Evolutionary conservation across 2,888 invertebrate genomes (phyloP), one percentile per base, ranked within the genome.

Genomic region (Pristionchus japonicus): DNA sequence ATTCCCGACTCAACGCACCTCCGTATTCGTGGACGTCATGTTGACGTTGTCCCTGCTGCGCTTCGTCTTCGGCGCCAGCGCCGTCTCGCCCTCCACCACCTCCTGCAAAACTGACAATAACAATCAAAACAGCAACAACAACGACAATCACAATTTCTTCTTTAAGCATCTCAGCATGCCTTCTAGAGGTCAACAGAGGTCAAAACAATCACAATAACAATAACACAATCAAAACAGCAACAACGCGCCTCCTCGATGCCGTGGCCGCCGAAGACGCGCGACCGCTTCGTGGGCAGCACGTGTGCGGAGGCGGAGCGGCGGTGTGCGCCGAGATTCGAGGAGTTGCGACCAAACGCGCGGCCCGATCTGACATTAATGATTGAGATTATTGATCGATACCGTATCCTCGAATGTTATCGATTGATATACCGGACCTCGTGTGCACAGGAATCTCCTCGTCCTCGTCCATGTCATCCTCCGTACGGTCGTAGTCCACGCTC

Each of bases 401-500:
- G 57, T 23, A 70, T 70, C 43, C 23, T 64, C n/a, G 11, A 57
- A n/a, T n/a, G 57, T n/a, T 57, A 52, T 52, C 52, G 52, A 43
- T 43, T 11, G 43, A 52, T 52, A 11, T 37, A 77, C 40, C 27
- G 17, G 47, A 82, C 88, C 82, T 64, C 27, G 82, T 83, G n/a
- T 80, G 82, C 37, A 57, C 49, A 4, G 49, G 37, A 15, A 43
- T 43, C 40, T 77, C 77, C 40, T 52, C 87, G 13, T 80, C 88
- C n/a, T 86, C 88, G 31, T 74, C 77, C 64, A 88, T 37, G 34
- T 57, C 57, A 17, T 88, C 88, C 34, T 80, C 88, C 7, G 88
- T 86, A 9, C 61, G 31, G 37, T 88, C 88, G 80, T 88, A 88
- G 80, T 88, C 88, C 23, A 86, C 86, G 40, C 67, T 77, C 64